phyloP scores from a whole-genome alignment of 2,797 vertebrate genomes.

The Microctenopoma stevenorrisi region DNA sequence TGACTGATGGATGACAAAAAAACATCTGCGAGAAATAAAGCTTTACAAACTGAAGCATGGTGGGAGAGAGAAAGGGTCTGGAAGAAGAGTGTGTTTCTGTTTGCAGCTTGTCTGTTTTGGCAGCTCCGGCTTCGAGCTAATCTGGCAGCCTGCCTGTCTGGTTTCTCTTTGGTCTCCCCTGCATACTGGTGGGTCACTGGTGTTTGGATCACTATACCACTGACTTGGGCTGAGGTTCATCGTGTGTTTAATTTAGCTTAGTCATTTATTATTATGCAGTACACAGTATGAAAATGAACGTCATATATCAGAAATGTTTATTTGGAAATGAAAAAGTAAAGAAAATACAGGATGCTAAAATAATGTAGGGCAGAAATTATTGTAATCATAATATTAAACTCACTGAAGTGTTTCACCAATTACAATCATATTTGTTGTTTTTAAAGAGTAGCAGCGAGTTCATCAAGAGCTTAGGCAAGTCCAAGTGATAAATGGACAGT shows the following conservation, averaged over 20 bases:
- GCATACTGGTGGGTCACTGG: conserved; percentile 71
- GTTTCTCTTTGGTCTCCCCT: conserved; percentile 55
- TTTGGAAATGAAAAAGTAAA: conserved; percentile 40
- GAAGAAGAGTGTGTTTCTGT: conserved; percentile 34
- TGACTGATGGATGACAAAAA: conserved; percentile 30
- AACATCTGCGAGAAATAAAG: conserved; percentile 10
- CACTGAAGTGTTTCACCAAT: conserved; percentile 11
- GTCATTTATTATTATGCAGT: conserved; percentile 61
- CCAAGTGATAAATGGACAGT: conserved; percentile 67
- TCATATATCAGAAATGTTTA: conserved; percentile 60
- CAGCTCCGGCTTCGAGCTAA: conserved; percentile 56
- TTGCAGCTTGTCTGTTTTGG: conserved; percentile 56
- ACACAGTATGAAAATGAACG: conserved; percentile 58
- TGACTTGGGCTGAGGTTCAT: conserved; percentile 52
- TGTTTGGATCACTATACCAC: conserved; percentile 73
- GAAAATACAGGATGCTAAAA: conserved; percentile 28
- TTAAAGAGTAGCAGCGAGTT: conserved; percentile 49
- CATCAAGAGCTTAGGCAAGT: conserved; percentile 55
- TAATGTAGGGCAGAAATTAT: not conserved
- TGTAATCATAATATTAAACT: conserved; percentile 3
- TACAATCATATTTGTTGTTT: conserved; percentile 7
- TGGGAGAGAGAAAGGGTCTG: conserved; percentile 19
- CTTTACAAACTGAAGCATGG: conserved; percentile 3
- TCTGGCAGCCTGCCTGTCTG: conserved; percentile 74
- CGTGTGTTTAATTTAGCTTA: conserved; percentile 66